Conservation (phyloP, 1,140 invertebrate species). For the Copidosoma floridanum region DNA sequence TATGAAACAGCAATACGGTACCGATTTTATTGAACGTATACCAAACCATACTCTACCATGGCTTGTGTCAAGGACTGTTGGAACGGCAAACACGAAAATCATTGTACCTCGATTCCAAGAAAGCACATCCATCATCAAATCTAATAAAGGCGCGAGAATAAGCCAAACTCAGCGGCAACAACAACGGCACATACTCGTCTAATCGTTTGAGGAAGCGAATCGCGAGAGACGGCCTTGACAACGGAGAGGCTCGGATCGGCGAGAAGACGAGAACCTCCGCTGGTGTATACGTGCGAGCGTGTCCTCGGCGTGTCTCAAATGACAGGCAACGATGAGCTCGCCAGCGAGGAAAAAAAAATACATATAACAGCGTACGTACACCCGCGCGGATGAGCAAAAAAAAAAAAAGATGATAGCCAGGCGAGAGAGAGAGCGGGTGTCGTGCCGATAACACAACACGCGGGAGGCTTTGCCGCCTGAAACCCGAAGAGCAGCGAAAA, state of each 20-base stretch:
- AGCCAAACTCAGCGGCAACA: constrained; percentile 4
- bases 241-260: background rate
- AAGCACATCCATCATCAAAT: too few relatives aligned
- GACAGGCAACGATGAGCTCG: constrained; percentile 5
- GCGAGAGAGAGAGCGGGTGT: background rate
- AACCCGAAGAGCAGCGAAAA: background rate
- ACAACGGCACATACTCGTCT: background rate
- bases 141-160: too few relatives aligned
- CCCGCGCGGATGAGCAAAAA: background rate
- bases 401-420: constrained; percentile 10
- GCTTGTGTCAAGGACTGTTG: too few relatives aligned
- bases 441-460: too few relatives aligned
- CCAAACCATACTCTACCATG: too few relatives aligned
- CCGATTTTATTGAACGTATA: too few relatives aligned
- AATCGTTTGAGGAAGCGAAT: constrained; percentile 16
- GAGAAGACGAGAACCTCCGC: background rate
- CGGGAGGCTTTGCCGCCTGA: background rate
- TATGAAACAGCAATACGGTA: too few relatives aligned
- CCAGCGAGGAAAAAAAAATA: background rate
- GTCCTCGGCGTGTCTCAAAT: constrained; percentile 15
- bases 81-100: too few relatives aligned
- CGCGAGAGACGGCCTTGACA: background rate
- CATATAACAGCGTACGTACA: background rate
- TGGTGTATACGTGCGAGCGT: background rate
- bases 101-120: too few relatives aligned